Base-by-base conservation (phyloP, 2,797 vertebrate genomes). In the Holocentrus rufus region DNA sequence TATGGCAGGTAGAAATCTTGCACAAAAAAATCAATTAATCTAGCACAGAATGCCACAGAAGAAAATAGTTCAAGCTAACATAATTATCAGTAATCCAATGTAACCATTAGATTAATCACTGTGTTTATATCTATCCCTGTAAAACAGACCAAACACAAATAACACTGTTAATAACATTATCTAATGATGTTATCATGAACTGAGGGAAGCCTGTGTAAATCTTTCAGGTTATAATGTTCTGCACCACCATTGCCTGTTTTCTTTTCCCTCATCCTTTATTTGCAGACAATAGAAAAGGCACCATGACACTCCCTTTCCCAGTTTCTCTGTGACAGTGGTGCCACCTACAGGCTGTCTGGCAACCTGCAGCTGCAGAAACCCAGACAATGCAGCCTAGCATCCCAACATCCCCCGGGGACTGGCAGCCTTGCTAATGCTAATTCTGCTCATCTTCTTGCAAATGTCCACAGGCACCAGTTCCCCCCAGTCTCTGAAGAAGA, bases 401-500 rank as follows among this genome's bases (percentile, higher is more conserved):
- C 77, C 52, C 22, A 0, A 11, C 55, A 10, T 50, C 81, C 75
- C 44, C 1, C 2, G 36, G 63, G 77, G 57, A n/a, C 49, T 77
- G 78, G 68, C 80, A 64, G 9, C 2, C 61, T 62, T 77, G 80
- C 83, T 75, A 67, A 50, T 82, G 68, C 74, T 90, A 80, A 85
- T 81, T 89, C 65, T 66, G 62, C 77, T 87, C 76, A 61, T 88
- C 79, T 79, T 68, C 54, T 76, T 42, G 20, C 66, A 74, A 64
- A 85, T 78, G 71, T 88, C 72, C 66, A 72, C 81, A 99, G 98
- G 98, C 81, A 98, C 96, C 79, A 99, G 97, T 80, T 99, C 98
- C 14, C 98, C 97, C 0, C 97, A 98, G 94, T 97, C 97, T 88
- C 94, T 99, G 93, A 99, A 99, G 95, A 99, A 99, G 94, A 99